These are phyloP conservation scores for Labeo catla DNA, from an alignment of 2,113 vertebrate species.

Conservation along the genomic window DNA sequence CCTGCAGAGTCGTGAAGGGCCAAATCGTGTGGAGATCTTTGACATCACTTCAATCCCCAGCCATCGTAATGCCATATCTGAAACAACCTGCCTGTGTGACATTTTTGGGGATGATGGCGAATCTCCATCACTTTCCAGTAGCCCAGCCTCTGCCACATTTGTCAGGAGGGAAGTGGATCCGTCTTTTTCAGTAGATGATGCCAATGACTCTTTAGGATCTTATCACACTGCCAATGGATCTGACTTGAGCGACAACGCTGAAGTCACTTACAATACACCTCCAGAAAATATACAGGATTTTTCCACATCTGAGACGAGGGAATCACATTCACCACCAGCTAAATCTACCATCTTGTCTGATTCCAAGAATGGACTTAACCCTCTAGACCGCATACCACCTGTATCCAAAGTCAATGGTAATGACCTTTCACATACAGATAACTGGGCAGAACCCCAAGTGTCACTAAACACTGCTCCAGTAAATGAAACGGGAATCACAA, in stretches of 20 bases:
- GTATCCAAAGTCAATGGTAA: neutral
- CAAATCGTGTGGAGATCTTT: slow-evolving; percentile 79
- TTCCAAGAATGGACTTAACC: slow-evolving; percentile 24
- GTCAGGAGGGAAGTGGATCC: slow-evolving; percentile 61
- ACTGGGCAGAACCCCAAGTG: slow-evolving; percentile 13
- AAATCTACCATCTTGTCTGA: slow-evolving; percentile 4
- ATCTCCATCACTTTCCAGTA: slow-evolving; percentile 68
- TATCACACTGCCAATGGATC: slow-evolving; percentile 87
- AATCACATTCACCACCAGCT: slow-evolving; percentile 12
- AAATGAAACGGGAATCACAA: neutral
- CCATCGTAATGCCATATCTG: slow-evolving; percentile 73
- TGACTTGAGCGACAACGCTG: slow-evolving; percentile 80
- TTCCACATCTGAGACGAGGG: neutral
- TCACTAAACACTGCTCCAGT: neutral
- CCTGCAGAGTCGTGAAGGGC: slow-evolving; percentile 73
- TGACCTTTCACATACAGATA: slow-evolving; percentile 22
- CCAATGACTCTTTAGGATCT: slow-evolving; percentile 81
- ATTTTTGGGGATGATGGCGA: slow-evolving; percentile 80
- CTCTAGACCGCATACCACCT: neutral
- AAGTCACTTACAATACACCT: slow-evolving; percentile 68
- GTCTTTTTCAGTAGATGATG: slow-evolving; percentile 63
- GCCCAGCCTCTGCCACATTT: slow-evolving; percentile 63
- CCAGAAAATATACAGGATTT: slow-evolving; percentile 17
- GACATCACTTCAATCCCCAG: slow-evolving; percentile 75
- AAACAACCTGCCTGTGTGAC: slow-evolving; percentile 81